Base-by-base conservation (phyloP, 2,797 vertebrate genomes). In the Bovichtus diacanthus region DNA sequence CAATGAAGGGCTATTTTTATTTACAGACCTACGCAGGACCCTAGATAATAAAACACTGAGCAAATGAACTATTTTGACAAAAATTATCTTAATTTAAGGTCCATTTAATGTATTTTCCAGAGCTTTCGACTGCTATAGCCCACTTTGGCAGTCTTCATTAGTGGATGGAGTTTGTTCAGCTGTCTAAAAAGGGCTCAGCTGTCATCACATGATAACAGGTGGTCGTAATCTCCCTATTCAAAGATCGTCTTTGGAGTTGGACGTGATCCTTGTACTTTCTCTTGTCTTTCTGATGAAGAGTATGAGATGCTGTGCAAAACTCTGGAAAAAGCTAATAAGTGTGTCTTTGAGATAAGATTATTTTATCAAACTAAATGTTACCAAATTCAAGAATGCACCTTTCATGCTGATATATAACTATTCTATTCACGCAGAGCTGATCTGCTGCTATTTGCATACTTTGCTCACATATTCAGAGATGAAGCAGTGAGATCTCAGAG, bases 141-240 rank as follows among this genome's bases (percentile, higher is more conserved):
- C 18, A n/a, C 50, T 58, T 29, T 21, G 61, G 1, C 44, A 61
- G 8, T 41, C n/a, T 10, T 23, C 11, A 18, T 34, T 36, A 13
- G 21, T 43, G 6, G 25, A 44, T 47, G 15, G 25, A 53, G 46
- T 70, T 74, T 70, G 41, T 56, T 71, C 74, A 68, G 63, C 51
- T 72, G 73, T 76, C 6, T 18, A 29, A 50, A 58, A 58, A 43
- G 36, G 15, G 11, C 55, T 67, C 67, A 56, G 23, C 36, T 60
- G 39, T 73, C 65, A n/a, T 62, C 76, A 68, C 43, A 34, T 68
- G 67, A 55, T 15, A 63, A 25, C 72, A 79, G 63, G 44, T 73
- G 73, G 38, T 69, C 21, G 8, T 41, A 58, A 68, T 77, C 64
- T 67, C 49, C 50, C 49, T 51, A 29, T 47, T 51, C 79, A 68